These are phyloP conservation scores for Villa cingulata DNA, from an alignment of 2,888 invertebrate species.

Conservation along the genomic window DNA sequence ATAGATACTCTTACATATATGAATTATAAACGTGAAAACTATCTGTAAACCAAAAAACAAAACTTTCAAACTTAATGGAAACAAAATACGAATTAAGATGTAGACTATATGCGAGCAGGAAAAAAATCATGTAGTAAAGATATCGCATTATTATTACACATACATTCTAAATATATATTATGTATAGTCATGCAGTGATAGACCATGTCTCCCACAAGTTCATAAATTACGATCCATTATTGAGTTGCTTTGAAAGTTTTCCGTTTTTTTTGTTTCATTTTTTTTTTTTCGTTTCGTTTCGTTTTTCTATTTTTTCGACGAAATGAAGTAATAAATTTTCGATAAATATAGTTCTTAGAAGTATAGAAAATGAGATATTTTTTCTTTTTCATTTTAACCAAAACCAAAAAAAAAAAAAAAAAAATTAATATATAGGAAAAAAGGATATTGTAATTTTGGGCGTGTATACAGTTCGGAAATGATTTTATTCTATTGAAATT, in stretches of 20 bases:
- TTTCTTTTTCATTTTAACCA: neutral
- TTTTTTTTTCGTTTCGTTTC: too few relatives aligned
- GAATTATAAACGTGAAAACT: neutral
- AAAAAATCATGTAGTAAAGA: neutral
- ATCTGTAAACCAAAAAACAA: neutral
- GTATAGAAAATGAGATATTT: too few relatives aligned
- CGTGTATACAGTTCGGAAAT: neutral
- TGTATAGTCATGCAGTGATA: constrained; percentile 3
- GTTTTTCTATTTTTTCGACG: too few relatives aligned
- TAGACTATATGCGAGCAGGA: neutral
- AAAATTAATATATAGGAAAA: neutral
- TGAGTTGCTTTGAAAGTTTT: constrained; percentile 12
- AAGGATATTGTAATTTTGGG: constrained; percentile 8
- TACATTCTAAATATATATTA: neutral
- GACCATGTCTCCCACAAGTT: constrained; percentile 9
- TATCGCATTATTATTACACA: neutral
- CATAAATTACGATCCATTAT: constrained; percentile 15
- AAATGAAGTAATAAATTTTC: constrained; percentile 13
- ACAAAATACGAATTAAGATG: too few relatives aligned
- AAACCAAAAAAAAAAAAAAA: neutral
- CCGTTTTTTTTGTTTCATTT: too few relatives aligned
- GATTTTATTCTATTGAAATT: neutral
- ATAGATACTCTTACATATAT: neutral
- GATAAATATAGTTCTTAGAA: constrained; percentile 6
- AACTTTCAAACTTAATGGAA: too few relatives aligned